Percentiles rank a stretch among this genome's conserved stretches.
phyloP scores from a whole-genome alignment of 2,888 invertebrate species.

The Cerceris ruficornis region DNA sequence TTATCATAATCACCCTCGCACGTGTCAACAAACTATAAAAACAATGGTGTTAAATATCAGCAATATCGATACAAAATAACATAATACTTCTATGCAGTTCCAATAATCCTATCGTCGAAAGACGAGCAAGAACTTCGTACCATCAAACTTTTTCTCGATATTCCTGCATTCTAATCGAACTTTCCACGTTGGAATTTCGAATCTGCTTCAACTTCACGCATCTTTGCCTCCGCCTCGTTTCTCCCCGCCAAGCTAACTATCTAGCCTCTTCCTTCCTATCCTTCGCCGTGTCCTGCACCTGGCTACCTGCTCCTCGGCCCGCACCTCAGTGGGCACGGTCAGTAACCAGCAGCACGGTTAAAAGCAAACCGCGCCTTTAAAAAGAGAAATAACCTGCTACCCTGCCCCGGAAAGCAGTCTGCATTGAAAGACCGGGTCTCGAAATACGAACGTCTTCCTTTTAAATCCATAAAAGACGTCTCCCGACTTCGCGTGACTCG shows the following conservation, averaged over 20 bases:
- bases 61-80: no score
- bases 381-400: slow-evolving; percentile 47
- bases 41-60: no score
- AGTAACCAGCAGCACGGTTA: slow-evolving; percentile 51
- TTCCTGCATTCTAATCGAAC: slow-evolving; percentile 14
- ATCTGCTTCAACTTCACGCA: slow-evolving; percentile 48
- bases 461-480: neutral
- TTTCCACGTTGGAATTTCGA: slow-evolving; percentile 55
- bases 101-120: no score
- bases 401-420: slow-evolving; percentile 43
- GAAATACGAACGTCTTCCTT: neutral
- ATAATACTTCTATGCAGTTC: no score
- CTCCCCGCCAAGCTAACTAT: slow-evolving; percentile 46
- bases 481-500: neutral
- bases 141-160: neutral
- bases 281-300: slow-evolving; percentile 70
- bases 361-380: slow-evolving; percentile 51
- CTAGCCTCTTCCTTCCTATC: slow-evolving; percentile 54
- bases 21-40: no score
- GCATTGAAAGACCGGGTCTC: slow-evolving; percentile 27
- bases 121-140: no score
- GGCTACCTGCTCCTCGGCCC: slow-evolving; percentile 72
- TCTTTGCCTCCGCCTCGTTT: slow-evolving; percentile 28
- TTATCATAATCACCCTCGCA: no score
- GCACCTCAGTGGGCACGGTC: slow-evolving; percentile 59